Conservation (phyloP, 2,888 invertebrate species). For the Cataglyphis rosenhaueri region DNA sequence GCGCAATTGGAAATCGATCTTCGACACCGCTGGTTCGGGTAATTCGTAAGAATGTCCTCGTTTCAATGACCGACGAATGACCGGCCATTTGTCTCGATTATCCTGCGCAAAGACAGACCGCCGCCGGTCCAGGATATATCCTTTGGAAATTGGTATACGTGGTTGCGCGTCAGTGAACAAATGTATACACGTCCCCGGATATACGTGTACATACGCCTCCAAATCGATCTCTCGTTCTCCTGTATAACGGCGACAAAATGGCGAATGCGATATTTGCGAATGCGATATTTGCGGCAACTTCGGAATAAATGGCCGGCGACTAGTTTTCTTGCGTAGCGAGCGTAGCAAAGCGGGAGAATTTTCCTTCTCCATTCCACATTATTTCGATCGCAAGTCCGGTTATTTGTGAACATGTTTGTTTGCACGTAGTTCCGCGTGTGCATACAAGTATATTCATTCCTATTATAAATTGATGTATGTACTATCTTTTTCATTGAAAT, state of each 20-base stretch:
- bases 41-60: constrained; percentile 67
- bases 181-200: background rate
- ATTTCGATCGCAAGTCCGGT: constrained; percentile 25
- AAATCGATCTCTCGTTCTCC: constrained; percentile 12
- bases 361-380: background rate
- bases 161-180: constrained; percentile 17
- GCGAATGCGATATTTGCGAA: constrained; percentile 43
- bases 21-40: constrained; percentile 46
- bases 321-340: constrained; percentile 41
- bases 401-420: constrained; percentile 43
- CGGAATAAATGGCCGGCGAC: constrained; percentile 38
- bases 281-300: constrained; percentile 43
- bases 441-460: constrained; percentile 13
- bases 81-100: constrained; percentile 69
- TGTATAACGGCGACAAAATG: constrained; percentile 45
- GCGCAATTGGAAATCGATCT: constrained; percentile 56
- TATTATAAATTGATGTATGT: constrained; percentile 41
- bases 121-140: constrained; percentile 11
- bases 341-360: background rate
- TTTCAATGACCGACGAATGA: constrained; percentile 65
- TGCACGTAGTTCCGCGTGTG: background rate
- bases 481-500: constrained; percentile 35
- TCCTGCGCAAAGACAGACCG: constrained; percentile 8
- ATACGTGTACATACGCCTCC: constrained; percentile 5
- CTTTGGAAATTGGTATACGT: constrained; percentile 22